Percentiles rank a stretch among this genome's conserved stretches.
Conservation (phyloP, 2,113 vertebrate species). For the Aviceda subcristata region DNA sequence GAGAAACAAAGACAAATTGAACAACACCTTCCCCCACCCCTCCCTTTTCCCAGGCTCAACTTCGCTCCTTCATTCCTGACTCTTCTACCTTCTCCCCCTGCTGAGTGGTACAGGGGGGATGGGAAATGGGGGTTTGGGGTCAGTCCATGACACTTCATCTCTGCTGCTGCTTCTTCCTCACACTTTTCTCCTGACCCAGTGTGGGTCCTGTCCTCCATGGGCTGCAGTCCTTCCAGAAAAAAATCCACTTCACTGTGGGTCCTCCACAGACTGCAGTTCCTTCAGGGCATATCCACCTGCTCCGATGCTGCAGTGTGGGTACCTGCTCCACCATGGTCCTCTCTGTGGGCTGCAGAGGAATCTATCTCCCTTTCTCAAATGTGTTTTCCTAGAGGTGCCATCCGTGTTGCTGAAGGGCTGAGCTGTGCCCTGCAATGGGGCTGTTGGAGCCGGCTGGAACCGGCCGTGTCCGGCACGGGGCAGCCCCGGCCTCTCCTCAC, state of each 20-base stretch:
- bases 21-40: fast-evolving
- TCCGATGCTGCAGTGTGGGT: not conserved
- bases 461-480: fast-evolving
- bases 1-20: not conserved
- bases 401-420: not conserved
- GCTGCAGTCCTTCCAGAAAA: not conserved
- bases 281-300: not conserved
- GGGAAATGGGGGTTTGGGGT: not conserved
- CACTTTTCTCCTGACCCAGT: fast-evolving
- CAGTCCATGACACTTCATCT: not conserved
- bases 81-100: fast-evolving
- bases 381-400: not conserved
- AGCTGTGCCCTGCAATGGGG: not conserved
- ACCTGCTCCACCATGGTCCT: fast-evolving
- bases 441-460: too few species aligned
- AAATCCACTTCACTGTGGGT: not conserved
- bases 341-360: not conserved
- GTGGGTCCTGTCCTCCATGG: not conserved
- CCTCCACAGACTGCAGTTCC: not conserved
- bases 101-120: not conserved
- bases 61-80: not conserved
- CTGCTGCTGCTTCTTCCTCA: not conserved
- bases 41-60: not conserved
- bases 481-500: fast-evolving
- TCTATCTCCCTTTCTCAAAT: not conserved